A percentile compares a stretch with the other conserved stretches of the same genome.
Conservation (phyloP, 2,113 vertebrate species). For the Aphyosemion australe region DNA sequence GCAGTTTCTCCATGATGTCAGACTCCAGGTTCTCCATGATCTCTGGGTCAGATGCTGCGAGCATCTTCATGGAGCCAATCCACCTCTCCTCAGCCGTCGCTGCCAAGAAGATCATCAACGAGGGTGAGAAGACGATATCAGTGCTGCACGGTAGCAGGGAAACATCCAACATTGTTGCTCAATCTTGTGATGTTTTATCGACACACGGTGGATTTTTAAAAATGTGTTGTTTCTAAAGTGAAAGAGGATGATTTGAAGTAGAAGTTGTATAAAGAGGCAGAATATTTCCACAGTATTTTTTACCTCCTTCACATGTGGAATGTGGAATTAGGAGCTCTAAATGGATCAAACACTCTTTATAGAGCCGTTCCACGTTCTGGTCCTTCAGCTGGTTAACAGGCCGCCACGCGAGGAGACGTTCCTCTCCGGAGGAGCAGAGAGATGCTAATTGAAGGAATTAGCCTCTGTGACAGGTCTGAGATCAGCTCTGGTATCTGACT, state of each 20-base stretch:
- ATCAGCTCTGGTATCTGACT: background rate
- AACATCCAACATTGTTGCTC: too few relatives aligned
- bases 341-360: conserved; percentile 1
- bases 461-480: background rate
- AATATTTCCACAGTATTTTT: too few relatives aligned
- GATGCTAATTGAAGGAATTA: conserved; percentile 42
- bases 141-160: too few relatives aligned
- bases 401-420: background rate
- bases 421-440: background rate
- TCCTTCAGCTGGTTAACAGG: conserved; percentile 12
- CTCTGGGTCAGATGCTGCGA: conserved; percentile 89
- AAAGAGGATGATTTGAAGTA: too few relatives aligned
- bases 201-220: too few relatives aligned
- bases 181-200: too few relatives aligned
- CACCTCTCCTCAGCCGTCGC: conserved; percentile 92
- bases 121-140: conserved; percentile 80
- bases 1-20: conserved; percentile 66
- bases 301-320: conserved; percentile 3
- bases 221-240: too few relatives aligned
- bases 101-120: conserved; percentile 92
- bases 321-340: conserved; percentile 1
- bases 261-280: too few relatives aligned
- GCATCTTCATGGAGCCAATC: conserved; percentile 98
- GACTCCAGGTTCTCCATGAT: conserved; percentile 86
- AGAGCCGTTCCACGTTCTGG: background rate